A percentile compares a stretch with the other conserved stretches of the same genome.
phyloP scores from a whole-genome alignment of 2,113 vertebrate genomes.

The Callospermophilus lateralis region DNA sequence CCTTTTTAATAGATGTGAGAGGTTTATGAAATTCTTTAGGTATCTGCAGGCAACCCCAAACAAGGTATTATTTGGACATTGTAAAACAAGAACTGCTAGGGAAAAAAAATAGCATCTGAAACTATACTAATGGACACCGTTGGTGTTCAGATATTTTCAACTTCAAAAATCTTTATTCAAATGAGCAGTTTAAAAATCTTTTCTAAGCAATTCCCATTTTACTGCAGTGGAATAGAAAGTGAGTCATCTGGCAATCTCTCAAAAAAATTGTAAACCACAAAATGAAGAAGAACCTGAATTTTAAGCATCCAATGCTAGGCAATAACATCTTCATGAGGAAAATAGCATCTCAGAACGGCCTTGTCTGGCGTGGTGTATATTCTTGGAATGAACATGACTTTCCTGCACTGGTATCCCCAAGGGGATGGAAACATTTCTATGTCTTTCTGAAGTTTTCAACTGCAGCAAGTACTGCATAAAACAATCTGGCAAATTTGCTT shows the following conservation, averaged over 20 bases:
- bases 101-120: background rate
- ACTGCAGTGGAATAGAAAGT: conserved; percentile 39
- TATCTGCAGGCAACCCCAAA: background rate
- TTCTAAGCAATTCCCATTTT: conserved; percentile 66
- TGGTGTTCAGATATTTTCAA: conserved; percentile 19
- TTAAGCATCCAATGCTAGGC: conserved; percentile 51
- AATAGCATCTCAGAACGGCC: conserved; percentile 47
- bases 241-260: conserved; percentile 60
- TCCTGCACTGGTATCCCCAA: background rate
- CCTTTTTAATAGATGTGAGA: background rate
- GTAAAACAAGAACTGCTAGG: conserved; percentile 23
- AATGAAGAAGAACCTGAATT: conserved; percentile 47
- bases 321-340: conserved; percentile 65
- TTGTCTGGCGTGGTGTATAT: background rate
- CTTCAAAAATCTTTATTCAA: conserved; percentile 64
- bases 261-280: conserved; percentile 19
- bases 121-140: background rate
- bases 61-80: background rate
- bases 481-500: background rate
- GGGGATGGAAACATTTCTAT: conserved; percentile 3
- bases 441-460: conserved; percentile 61
- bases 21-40: conserved; percentile 22
- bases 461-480: conserved; percentile 58
- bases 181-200: conserved; percentile 60
- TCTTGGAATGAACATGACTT: conserved; percentile 31